phyloP scores from a whole-genome alignment of 37 sponge, comb jelly and placozoan genomes.

The Ephydatia muelleri region DNA sequence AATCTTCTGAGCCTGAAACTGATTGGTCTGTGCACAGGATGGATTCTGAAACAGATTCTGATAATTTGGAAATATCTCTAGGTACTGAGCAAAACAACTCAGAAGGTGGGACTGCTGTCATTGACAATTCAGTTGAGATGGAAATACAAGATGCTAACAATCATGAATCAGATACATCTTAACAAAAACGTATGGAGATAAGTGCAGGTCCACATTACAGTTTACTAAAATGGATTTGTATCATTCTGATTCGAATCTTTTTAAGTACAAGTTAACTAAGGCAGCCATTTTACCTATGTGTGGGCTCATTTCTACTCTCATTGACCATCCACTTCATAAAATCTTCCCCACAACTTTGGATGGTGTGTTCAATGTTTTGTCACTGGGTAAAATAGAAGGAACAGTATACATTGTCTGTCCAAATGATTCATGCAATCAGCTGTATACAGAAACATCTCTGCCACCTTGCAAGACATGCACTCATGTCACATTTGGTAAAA shows the following conservation, averaged over 20 bases:
- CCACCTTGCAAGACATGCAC: background rate
- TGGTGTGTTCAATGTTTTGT: background rate
- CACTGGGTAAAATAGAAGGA: constrained; percentile 1
- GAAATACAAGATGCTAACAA: background rate
- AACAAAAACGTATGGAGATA: background rate
- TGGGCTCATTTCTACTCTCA: background rate
- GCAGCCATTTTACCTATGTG: background rate
- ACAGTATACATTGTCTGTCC: background rate
- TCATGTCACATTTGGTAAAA: background rate
- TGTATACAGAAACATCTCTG: constrained; percentile 1
- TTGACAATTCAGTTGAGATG: background rate
- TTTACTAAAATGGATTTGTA: background rate
- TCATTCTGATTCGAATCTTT: background rate
- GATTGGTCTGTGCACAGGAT: background rate
- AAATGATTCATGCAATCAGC: background rate
- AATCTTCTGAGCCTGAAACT: background rate
- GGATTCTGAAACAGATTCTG: background rate
- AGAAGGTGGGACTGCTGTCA: background rate
- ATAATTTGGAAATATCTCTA: background rate
- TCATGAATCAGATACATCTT: background rate
- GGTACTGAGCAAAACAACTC: background rate
- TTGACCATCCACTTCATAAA: background rate
- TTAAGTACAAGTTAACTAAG: background rate
- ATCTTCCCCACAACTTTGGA: background rate
- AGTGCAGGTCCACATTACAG: constrained; percentile 1